These are phyloP conservation scores for Nowickia ferox DNA, from an alignment of 2,888 invertebrate species.

Conservation along the genomic window DNA sequence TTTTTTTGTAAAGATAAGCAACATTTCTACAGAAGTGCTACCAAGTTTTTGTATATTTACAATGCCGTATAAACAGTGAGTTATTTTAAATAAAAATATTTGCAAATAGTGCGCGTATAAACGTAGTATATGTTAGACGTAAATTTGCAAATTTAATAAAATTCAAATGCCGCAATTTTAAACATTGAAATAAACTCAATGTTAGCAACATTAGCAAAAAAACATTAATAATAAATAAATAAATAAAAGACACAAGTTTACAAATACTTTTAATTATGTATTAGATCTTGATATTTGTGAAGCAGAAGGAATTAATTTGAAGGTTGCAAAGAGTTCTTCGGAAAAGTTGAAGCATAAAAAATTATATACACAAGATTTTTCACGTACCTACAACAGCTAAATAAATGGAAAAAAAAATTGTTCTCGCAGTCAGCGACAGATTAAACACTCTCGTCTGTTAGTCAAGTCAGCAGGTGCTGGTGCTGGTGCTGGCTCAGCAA, in stretches of 20 bases:
- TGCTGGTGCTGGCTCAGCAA: background rate
- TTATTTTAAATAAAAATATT: too few species aligned
- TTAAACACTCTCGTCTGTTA: background rate
- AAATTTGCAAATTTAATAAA: background rate
- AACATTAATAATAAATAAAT: background rate
- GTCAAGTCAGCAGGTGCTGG: constrained; percentile 9
- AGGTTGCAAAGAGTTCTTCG: constrained; percentile 26
- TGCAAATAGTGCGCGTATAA: too few species aligned
- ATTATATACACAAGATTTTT: background rate
- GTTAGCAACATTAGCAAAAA: background rate
- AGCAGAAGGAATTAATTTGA: constrained; percentile 7
- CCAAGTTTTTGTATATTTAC: too few species aligned
- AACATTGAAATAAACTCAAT: constrained; percentile 6
- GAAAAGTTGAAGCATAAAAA: constrained; percentile 21
- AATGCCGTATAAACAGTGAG: too few species aligned
- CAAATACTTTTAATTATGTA: too few species aligned
- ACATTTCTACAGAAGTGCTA: too few species aligned
- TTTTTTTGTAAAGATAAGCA: too few species aligned
- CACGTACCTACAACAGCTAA: background rate
- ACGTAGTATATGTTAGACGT: too few species aligned
- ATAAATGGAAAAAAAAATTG: background rate
- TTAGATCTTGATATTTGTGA: constrained; percentile 43
- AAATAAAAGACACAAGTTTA: background rate
- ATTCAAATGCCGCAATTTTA: background rate
- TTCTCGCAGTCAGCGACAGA: background rate